Evolutionary conservation across 1,140 invertebrate species (phyloP).

Genomic region (Pentalonia nigronervosa): DNA sequence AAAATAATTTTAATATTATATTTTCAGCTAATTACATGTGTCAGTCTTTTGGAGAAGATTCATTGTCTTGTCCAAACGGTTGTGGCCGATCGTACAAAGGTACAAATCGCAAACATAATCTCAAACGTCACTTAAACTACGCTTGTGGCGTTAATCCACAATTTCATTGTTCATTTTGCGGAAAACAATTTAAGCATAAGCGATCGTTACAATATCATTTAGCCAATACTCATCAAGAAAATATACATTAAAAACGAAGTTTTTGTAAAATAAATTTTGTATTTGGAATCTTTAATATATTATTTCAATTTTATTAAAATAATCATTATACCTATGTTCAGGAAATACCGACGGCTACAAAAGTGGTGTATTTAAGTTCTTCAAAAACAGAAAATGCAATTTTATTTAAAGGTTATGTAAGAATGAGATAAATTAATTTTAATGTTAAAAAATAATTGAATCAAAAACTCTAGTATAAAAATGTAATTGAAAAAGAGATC

Average conservation of each 20-base stretch:
- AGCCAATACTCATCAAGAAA: slow-evolving; percentile 25
- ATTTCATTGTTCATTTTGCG: slow-evolving; percentile 66
- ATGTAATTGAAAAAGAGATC: no score
- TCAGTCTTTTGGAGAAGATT: background rate
- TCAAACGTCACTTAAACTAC: slow-evolving; percentile 65
- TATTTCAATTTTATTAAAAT: no score
- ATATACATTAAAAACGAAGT: slow-evolving; percentile 59
- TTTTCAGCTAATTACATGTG: background rate
- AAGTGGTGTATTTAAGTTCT: no score
- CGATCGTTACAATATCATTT: slow-evolving; percentile 35
- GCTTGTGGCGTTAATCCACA: slow-evolving; percentile 69
- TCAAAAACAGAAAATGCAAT: no score
- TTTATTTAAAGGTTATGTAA: no score
- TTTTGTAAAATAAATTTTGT: no score
- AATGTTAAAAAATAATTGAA: no score
- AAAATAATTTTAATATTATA: background rate
- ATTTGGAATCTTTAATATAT: no score
- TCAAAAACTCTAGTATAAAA: no score
- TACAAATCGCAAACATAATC: slow-evolving; percentile 63
- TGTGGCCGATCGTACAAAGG: slow-evolving; percentile 61
- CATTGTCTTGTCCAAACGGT: slow-evolving; percentile 32
- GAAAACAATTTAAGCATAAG: slow-evolving; percentile 16
- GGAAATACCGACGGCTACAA: no score
- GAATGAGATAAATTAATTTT: no score
- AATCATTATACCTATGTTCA: no score